Evolutionary conservation across 2,113 vertebrate species (phyloP).

Genomic region (Parus major): DNA sequence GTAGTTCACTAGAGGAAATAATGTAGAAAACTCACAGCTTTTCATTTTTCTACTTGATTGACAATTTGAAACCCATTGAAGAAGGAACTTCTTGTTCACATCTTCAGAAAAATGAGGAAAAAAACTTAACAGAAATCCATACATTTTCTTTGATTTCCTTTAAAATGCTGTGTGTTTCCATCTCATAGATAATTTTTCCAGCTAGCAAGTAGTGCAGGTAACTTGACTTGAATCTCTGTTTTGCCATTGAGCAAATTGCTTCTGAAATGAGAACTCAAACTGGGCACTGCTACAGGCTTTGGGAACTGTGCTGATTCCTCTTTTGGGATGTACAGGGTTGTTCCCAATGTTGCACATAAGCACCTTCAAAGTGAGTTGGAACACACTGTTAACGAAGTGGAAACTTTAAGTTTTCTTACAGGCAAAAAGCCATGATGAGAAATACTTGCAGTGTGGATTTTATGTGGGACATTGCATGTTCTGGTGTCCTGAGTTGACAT

Average conservation of each 20-base stretch:
- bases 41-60: not conserved
- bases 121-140: not conserved
- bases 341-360: not conserved
- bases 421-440: not conserved
- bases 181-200: not conserved
- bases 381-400: not conserved
- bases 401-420: not conserved
- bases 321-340: not conserved
- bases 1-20: not conserved
- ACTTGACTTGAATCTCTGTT: not conserved
- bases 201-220: not conserved
- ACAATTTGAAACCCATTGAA: not conserved
- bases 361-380: not conserved
- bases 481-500: not conserved
- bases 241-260: not conserved
- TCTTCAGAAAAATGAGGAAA: not conserved
- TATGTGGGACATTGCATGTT: not conserved
- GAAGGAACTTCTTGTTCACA: not conserved
- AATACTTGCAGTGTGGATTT: not conserved
- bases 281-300: not conserved
- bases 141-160: not conserved
- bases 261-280: not conserved
- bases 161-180: not conserved
- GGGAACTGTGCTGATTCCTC: not conserved
- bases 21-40: not conserved